Evolutionary conservation across 2,797 vertebrate species (phyloP).

Genomic region (Cyclura pinguis): DNA sequence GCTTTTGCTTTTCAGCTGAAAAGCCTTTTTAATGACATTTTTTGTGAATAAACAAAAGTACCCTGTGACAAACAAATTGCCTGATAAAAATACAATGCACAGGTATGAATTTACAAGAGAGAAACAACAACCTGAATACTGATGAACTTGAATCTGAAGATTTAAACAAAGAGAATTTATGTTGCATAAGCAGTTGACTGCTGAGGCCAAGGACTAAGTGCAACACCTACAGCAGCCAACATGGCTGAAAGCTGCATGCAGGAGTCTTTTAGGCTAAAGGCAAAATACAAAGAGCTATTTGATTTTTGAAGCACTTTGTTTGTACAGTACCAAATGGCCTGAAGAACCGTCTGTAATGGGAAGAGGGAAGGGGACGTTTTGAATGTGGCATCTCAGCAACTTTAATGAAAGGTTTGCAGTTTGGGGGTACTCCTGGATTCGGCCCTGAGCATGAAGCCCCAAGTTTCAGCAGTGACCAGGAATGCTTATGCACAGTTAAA

Average conservation of each 20-base stretch:
- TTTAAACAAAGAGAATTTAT: slow-evolving; percentile 33
- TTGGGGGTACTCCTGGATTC: no score
- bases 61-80: slow-evolving; percentile 34
- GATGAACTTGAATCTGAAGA: slow-evolving; percentile 36
- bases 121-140: slow-evolving; percentile 24
- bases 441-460: no score
- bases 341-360: not conserved
- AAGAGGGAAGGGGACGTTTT: no score
- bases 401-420: not conserved
- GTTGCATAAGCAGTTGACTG: slow-evolving; percentile 21
- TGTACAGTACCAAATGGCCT: not conserved
- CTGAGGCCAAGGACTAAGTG: not conserved
- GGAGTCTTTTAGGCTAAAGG: not conserved
- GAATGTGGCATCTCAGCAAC: not conserved
- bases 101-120: slow-evolving; percentile 25
- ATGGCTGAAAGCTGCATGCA: not conserved
- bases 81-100: slow-evolving; percentile 44
- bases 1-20: slow-evolving; percentile 9
- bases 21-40: slow-evolving; percentile 2
- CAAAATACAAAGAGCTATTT: not conserved
- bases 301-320: not conserved
- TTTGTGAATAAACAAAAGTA: slow-evolving; percentile 40
- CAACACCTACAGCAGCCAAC: fast-evolving
- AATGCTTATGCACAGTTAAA: no score
- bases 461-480: no score